Evolutionary conservation across 2,797 vertebrate species (phyloP).

Genomic region (Thalassophryne amazonica): DNA sequence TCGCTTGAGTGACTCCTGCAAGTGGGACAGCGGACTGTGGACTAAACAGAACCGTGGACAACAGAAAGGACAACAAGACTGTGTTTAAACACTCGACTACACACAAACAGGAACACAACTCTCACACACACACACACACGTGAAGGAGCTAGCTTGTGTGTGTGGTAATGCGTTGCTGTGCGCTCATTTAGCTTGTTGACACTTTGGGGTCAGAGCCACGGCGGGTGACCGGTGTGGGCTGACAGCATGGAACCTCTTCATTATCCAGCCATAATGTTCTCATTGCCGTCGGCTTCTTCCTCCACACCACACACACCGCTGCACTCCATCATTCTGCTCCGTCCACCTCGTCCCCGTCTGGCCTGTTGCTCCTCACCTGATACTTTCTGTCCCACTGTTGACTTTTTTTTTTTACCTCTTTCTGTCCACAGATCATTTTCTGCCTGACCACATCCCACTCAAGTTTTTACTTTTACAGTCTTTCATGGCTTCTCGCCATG

Average conservation of each 20-base stretch:
- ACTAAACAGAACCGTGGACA: no score
- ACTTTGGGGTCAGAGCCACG: slow-evolving; percentile 84
- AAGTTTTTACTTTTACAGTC: slow-evolving; percentile 38
- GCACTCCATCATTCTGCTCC: slow-evolving; percentile 33
- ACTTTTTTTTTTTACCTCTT: slow-evolving; percentile 1
- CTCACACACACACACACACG: no score
- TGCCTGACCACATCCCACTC: slow-evolving; percentile 52
- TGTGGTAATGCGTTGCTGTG: slow-evolving; percentile 74
- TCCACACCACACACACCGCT: slow-evolving; percentile 2
- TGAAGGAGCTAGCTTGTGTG: no score
- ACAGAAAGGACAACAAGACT: no score
- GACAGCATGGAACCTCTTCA: slow-evolving; percentile 85
- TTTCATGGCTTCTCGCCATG: slow-evolving; percentile 39
- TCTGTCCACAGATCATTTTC: no score
- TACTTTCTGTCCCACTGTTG: neutral
- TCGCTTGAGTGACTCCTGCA: no score
- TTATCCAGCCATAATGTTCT: slow-evolving; percentile 82
- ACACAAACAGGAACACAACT: no score
- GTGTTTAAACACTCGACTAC: no score
- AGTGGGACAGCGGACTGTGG: no score
- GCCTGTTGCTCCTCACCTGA: slow-evolving; percentile 38
- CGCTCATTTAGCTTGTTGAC: slow-evolving; percentile 84
- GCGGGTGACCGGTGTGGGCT: slow-evolving; percentile 79
- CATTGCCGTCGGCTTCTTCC: slow-evolving; percentile 71
- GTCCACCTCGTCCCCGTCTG: slow-evolving; percentile 16